Evolutionary conservation across 1,140 invertebrate genomes (phyloP).

Genomic region (Chymomyza costata): DNA sequence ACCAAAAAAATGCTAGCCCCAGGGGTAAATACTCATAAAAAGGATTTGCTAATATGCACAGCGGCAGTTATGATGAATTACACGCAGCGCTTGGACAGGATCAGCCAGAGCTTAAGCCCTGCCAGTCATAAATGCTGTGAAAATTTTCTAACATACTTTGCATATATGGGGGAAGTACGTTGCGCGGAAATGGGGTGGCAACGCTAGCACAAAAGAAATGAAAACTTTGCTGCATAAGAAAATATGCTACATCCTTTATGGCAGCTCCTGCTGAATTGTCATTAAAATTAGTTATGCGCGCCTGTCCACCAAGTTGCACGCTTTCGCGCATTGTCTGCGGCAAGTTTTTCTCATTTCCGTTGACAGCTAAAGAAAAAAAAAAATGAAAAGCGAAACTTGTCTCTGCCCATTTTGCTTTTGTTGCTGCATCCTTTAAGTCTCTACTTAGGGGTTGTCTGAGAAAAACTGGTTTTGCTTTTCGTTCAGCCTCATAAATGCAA

Average conservation of each 20-base stretch:
- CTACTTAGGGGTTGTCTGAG: constrained; percentile 8
- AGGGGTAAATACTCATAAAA: background rate
- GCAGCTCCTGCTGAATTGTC: constrained; percentile 55
- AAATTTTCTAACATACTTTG: no score
- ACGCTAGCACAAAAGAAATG: background rate
- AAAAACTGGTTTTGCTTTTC: constrained; percentile 49
- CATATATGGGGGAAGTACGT: constrained; percentile 27
- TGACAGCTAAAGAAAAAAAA: constrained; percentile 20
- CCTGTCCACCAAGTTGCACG: constrained; percentile 14
- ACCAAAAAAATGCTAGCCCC: background rate
- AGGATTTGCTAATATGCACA: constrained; percentile 9
- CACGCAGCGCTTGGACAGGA: constrained; percentile 1
- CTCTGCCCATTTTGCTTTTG: constrained; percentile 55
- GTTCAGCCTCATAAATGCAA: constrained; percentile 57
- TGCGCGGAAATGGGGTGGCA: constrained; percentile 11
- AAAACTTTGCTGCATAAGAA: constrained; percentile 38
- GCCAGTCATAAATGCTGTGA: no score
- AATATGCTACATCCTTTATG: constrained; percentile 24
- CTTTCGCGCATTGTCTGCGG: constrained; percentile 31
- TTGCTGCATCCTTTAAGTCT: constrained; percentile 16
- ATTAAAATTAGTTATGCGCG: constrained; percentile 68
- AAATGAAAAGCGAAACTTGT: no score
- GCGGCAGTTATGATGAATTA: constrained; percentile 44
- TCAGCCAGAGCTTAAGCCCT: background rate
- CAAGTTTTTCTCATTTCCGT: constrained; percentile 65